Evolutionary conservation across 2,113 vertebrate genomes (phyloP).

Genomic region (Bubo bubo): DNA sequence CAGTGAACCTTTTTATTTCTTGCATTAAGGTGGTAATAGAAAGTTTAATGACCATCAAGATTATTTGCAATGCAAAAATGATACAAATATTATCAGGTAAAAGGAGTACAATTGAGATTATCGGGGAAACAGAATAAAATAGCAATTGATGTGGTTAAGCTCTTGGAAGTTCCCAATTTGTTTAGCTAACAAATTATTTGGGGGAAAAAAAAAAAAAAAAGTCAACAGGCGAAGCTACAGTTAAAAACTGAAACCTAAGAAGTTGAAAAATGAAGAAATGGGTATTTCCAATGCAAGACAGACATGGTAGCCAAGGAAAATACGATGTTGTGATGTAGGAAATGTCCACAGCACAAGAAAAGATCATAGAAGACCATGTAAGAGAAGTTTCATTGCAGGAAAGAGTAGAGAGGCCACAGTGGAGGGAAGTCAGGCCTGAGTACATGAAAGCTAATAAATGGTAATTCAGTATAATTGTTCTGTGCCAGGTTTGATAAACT

Average conservation of each 20-base stretch:
- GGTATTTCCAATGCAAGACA: background rate
- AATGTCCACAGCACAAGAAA: background rate
- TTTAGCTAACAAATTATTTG: background rate
- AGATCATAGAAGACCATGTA: background rate
- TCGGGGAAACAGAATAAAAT: background rate
- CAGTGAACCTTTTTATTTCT: conserved; percentile 9
- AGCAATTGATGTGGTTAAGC: background rate
- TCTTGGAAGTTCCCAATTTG: background rate
- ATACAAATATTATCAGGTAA: background rate
- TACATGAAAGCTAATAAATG: background rate
- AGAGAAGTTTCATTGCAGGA: background rate
- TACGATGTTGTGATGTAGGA: background rate
- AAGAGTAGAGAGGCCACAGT: background rate
- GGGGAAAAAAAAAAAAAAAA: background rate
- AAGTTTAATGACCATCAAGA: background rate
- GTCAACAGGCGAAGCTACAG: background rate
- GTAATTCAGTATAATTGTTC: background rate
- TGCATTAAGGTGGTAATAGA: background rate
- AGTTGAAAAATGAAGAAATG: background rate
- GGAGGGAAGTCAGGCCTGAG: background rate
- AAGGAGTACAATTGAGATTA: background rate
- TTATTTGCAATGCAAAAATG: background rate
- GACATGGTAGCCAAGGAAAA: background rate
- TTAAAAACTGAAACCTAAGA: background rate
- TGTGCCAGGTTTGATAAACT: background rate